Evolutionary conservation across 2,113 vertebrate species (phyloP).

Genomic region (Zosterops hypoxanthus): DNA sequence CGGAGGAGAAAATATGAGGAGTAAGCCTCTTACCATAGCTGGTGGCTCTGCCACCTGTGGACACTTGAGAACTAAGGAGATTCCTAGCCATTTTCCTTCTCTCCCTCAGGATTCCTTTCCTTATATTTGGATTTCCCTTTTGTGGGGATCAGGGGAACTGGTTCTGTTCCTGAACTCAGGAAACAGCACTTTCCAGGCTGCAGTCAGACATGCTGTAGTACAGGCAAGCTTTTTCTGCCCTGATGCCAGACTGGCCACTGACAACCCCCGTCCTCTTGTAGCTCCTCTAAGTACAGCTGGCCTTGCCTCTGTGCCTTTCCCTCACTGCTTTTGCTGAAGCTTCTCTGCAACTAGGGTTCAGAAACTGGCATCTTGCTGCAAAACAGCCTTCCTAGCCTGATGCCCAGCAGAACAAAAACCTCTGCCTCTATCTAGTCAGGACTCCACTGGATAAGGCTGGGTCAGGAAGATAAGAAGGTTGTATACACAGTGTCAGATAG

Average conservation of each 20-base stretch:
- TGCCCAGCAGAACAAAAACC: not conserved
- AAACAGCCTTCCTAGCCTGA: not conserved
- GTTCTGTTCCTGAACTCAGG: not conserved
- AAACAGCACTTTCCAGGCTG: not conserved
- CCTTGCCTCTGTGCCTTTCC: not conserved
- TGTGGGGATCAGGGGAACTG: not conserved
- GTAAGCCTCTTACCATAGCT: not conserved
- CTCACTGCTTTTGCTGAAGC: not conserved
- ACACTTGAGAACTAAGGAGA: not conserved
- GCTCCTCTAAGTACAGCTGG: not conserved
- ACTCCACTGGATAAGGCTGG: not conserved
- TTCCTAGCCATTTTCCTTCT: not conserved
- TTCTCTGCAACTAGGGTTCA: not conserved
- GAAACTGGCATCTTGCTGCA: not conserved
- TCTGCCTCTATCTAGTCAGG: not conserved
- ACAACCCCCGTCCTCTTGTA: not conserved
- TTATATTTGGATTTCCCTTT: not conserved
- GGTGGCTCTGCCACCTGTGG: not conserved
- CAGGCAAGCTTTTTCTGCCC: not conserved
- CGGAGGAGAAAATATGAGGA: not conserved
- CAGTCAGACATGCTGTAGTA: not conserved
- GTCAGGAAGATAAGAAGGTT: not conserved
- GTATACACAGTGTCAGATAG: not conserved
- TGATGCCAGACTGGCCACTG: not conserved
- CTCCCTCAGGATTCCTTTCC: not conserved